phyloP scores from a whole-genome alignment of 2,888 invertebrate genomes.

The Drosophila antonietae region DNA sequence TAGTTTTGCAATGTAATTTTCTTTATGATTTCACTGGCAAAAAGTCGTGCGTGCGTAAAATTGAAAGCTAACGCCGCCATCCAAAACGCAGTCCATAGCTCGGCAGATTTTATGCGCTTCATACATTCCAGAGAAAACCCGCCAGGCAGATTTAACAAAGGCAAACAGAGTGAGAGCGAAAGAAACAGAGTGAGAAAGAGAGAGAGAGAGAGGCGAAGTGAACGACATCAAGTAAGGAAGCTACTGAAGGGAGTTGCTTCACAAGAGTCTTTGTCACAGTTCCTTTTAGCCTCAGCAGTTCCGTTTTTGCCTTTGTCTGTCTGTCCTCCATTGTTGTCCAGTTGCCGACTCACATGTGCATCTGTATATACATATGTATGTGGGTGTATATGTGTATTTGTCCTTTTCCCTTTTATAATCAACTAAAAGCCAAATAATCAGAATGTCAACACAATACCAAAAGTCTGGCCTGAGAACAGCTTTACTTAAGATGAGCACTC shows the following conservation, averaged over 20 bases:
- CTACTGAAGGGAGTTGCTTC: constrained; percentile 46
- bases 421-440: constrained; percentile 77
- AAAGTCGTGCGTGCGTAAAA: constrained; percentile 75
- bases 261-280: constrained; percentile 48
- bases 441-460: constrained; percentile 66
- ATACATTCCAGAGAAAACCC: constrained; percentile 32
- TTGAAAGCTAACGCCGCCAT: constrained; percentile 52
- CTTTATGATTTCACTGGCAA: constrained; percentile 66
- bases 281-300: constrained; percentile 57
- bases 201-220: constrained; percentile 5
- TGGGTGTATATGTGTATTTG: constrained; percentile 16
- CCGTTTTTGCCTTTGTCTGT: constrained; percentile 48
- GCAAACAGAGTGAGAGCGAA: constrained; percentile 8
- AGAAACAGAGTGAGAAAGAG: constrained; percentile 2
- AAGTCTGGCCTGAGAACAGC: constrained; percentile 6
- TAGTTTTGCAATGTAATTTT: constrained; percentile 71
- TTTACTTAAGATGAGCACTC: constrained; percentile 16
- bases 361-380: not conserved
- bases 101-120: constrained; percentile 42
- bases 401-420: constrained; percentile 62
- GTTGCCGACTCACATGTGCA: constrained; percentile 24
- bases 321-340: constrained; percentile 50
- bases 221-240: constrained; percentile 13
- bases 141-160: constrained; percentile 47
- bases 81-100: constrained; percentile 26